phyloP scores from a whole-genome alignment of 2,888 invertebrate genomes.

The Scelioninae gen. 1 region DNA sequence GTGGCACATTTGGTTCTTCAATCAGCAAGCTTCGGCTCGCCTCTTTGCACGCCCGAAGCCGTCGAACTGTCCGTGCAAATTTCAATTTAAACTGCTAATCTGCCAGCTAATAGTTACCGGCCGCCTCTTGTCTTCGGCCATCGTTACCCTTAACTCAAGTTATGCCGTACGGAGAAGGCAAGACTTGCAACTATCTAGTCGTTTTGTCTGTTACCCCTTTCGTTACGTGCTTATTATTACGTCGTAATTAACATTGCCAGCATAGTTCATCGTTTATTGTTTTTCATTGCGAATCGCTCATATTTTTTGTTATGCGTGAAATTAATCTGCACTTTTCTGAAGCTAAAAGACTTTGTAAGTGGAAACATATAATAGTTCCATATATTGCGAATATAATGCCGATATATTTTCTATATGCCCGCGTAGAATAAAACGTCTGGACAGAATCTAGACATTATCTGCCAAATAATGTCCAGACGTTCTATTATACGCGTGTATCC shows the following conservation, averaged over 20 bases:
- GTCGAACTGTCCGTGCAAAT: slow-evolving; percentile 84
- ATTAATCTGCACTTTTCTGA: slow-evolving; percentile 31
- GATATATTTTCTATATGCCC: too few species aligned
- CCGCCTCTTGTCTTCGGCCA: slow-evolving; percentile 67
- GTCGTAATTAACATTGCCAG: slow-evolving; percentile 52
- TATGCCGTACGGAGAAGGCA: slow-evolving; percentile 36
- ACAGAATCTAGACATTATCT: too few species aligned
- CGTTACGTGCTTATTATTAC: slow-evolving; percentile 61
- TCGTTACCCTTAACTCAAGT: slow-evolving; percentile 59
- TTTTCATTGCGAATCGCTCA: slow-evolving; percentile 50
- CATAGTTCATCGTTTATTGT: slow-evolving; percentile 63
- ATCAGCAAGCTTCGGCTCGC: slow-evolving; percentile 75
- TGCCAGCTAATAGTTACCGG: slow-evolving; percentile 82
- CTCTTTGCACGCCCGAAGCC: slow-evolving; percentile 85
- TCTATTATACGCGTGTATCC: too few species aligned
- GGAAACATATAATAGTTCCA: too few species aligned
- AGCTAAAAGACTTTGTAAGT: neutral
- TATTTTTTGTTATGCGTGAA: slow-evolving; percentile 49
- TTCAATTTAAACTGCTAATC: slow-evolving; percentile 85
- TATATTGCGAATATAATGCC: too few species aligned
- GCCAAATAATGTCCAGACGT: too few species aligned
- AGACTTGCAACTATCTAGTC: slow-evolving; percentile 10
- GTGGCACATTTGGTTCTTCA: slow-evolving; percentile 83
- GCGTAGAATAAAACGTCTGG: too few species aligned
- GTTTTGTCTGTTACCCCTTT: slow-evolving; percentile 23